A percentile compares a stretch with the other conserved stretches of the same genome.
These are phyloP conservation scores for Eptesicus fuscus DNA, from an alignment of 2,113 vertebrate genomes.

Conservation along the genomic window DNA sequence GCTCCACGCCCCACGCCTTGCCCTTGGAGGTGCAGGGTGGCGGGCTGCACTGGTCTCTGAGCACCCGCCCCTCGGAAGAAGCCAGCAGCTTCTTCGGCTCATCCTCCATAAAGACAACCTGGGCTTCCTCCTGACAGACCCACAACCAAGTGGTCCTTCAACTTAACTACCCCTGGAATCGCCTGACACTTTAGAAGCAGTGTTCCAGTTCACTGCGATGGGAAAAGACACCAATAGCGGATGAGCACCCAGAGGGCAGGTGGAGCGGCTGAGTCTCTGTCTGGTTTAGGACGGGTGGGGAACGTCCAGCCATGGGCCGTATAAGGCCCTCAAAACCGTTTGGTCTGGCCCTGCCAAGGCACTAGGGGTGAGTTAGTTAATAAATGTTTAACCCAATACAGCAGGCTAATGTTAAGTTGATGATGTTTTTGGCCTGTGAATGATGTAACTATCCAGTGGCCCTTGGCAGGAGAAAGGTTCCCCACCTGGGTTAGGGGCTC, in stretches of 20 bases:
- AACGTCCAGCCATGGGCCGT: too few species aligned
- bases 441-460: too few species aligned
- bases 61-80: fast-evolving
- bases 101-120: neutral
- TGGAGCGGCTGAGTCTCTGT: neutral
- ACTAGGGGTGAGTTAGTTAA: too few species aligned
- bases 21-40: neutral
- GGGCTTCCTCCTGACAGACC: neutral
- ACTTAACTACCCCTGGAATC: fast-evolving
- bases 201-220: neutral
- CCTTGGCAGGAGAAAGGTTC: too few species aligned
- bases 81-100: neutral
- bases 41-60: fast-evolving
- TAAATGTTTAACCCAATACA: too few species aligned
- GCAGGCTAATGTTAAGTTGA: too few species aligned
- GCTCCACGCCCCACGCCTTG: fast-evolving
- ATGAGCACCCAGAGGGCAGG: neutral
- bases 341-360: too few species aligned
- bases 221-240: neutral
- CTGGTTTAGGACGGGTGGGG: neutral
- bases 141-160: neutral
- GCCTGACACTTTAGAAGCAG: neutral
- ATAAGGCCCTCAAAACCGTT: too few species aligned
- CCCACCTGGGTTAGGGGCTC: neutral
- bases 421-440: too few species aligned